Base-by-base conservation (phyloP, 2,113 vertebrate species). In the Atherinomorus stipes region DNA sequence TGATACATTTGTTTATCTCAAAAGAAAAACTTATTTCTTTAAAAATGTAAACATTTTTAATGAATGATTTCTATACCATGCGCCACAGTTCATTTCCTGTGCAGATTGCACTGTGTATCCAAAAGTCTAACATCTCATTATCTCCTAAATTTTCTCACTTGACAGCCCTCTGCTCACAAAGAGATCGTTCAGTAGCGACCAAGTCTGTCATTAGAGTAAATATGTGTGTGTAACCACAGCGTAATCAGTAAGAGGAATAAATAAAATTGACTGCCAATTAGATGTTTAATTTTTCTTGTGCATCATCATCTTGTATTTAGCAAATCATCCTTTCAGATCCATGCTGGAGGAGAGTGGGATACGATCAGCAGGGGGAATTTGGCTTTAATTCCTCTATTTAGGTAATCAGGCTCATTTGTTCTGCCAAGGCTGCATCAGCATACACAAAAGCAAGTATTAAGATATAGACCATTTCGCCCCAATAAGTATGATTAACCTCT, bases 131-230 rank as follows among this genome's bases (percentile, higher is more conserved):
- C 18, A 44, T 66, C 21, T 79, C 31, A 51, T 81, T 70, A 64
- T 67, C 54, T 61, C 74, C 11, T 58, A 72, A 51, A 64, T 74
- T 40, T 19, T 5, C 56, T 26, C 38, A 22, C 26, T 47, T 21
- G 60, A 70, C 76, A 70, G 60, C 44, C 53, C 50, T 66, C n/a
- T 38, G 53, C 38, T 64, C n/a, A 69, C 70, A 84, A 71, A 74
- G 61, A 57, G 40, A 57, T 62, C 38, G 4, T 50, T 62, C 77
- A 62, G 70, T 61, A 64, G 71, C 58, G 28, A 57, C 28, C 23
- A 0, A 63, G 50, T 63, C 71, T 78, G 53, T 81, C 54, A 71
- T 78, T 76, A 61, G 42, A 61, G 31, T 59, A 34, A 80, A 60
- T 74, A 74, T 38, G 62, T 65, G 65, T 53, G 51, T 62, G 53